Conservation (phyloP, 2,113 vertebrate species). For the Camelus bactrianus region DNA sequence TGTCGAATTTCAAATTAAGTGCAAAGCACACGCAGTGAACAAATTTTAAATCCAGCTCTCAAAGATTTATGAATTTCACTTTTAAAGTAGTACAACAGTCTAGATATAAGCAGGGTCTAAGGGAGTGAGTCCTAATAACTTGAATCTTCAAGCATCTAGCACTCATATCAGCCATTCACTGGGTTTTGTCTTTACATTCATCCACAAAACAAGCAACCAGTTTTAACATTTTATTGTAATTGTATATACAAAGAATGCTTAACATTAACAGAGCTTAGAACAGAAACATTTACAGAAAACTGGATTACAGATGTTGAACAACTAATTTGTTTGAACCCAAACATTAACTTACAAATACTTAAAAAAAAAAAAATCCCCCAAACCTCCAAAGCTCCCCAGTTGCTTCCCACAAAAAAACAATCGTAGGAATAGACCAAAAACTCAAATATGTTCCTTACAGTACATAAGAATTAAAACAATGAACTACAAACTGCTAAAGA, state of each 20-base stretch:
- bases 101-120: slow-evolving; percentile 90
- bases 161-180: slow-evolving; percentile 84
- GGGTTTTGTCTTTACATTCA: slow-evolving; percentile 87
- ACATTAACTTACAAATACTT: slow-evolving; percentile 86
- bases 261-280: slow-evolving; percentile 87
- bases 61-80: slow-evolving; percentile 29
- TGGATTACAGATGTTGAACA: slow-evolving; percentile 88
- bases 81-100: slow-evolving; percentile 61
- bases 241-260: slow-evolving; percentile 89
- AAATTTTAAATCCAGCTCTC: slow-evolving; percentile 63
- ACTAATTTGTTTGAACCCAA: slow-evolving; percentile 93
- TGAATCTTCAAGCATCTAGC: slow-evolving; percentile 86
- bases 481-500: slow-evolving; percentile 82
- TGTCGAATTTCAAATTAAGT: slow-evolving; percentile 52
- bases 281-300: slow-evolving; percentile 88
- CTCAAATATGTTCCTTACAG: slow-evolving; percentile 86
- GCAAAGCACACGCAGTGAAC: background rate
- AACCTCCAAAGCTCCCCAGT: slow-evolving; percentile 78
- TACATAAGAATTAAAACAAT: slow-evolving; percentile 80
- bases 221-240: slow-evolving; percentile 91
- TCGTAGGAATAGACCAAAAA: slow-evolving; percentile 88
- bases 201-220: slow-evolving; percentile 91
- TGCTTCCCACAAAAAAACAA: slow-evolving; percentile 82
- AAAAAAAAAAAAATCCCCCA: slow-evolving; percentile 68
- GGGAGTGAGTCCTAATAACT: slow-evolving; percentile 81